Evolutionary conservation across 2,113 vertebrate species (phyloP).

Genomic region (Baryphthengus martii): DNA sequence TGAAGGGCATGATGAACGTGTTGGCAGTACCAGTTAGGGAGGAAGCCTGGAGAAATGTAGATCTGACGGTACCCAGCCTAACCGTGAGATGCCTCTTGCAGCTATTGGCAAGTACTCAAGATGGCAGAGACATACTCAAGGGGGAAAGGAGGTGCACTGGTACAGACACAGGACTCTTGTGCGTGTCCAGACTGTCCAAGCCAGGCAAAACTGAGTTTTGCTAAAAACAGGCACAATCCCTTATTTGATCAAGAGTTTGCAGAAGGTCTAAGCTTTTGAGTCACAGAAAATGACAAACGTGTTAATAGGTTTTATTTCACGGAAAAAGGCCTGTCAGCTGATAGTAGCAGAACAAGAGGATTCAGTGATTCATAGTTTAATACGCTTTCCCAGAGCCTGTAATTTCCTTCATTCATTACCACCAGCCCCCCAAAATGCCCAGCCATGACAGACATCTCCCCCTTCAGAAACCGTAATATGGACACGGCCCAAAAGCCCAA

Average conservation of each 20-base stretch:
- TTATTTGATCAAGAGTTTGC: neutral
- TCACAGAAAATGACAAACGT: neutral
- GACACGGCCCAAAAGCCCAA: neutral
- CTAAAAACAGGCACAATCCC: neutral
- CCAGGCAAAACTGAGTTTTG: neutral
- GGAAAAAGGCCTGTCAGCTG: neutral
- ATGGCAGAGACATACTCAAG: neutral
- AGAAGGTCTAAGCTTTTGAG: neutral
- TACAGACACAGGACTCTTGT: neutral
- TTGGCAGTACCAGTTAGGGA: neutral
- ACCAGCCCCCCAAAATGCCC: neutral
- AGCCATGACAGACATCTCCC: neutral
- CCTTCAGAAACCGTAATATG: rapidly evolving
- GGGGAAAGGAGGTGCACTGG: neutral
- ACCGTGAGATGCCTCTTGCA: neutral
- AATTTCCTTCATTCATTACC: neutral
- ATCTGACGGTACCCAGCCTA: neutral
- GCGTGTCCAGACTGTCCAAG: no score
- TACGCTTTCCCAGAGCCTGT: neutral
- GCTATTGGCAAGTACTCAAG: neutral
- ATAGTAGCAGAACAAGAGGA: neutral
- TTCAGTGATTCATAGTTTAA: conserved; percentile 31
- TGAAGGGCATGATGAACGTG: neutral
- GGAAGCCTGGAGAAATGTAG: neutral
- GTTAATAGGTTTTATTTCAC: neutral